These are phyloP conservation scores for Ophion slaviceki DNA, from an alignment of 2,888 invertebrate genomes.

Conservation along the genomic window DNA sequence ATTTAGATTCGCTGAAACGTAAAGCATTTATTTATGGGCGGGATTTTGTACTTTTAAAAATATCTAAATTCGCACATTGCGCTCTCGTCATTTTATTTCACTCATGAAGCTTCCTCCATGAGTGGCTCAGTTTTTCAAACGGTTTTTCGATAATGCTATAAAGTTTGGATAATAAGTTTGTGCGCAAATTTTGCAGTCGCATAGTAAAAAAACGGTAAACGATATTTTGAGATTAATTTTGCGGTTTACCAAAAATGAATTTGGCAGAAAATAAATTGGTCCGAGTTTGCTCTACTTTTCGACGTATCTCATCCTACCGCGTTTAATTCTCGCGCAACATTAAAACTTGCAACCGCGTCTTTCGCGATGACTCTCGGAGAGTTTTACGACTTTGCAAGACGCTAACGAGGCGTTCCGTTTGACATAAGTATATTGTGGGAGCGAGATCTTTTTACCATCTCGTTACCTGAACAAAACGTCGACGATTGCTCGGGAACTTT, in stretches of 20 bases:
- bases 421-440: conserved; percentile 35
- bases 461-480: conserved; percentile 36
- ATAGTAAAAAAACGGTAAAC: background rate
- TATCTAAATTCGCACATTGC: background rate
- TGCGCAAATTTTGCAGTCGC: background rate
- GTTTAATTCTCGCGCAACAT: too few relatives aligned
- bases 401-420: background rate
- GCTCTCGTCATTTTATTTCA: background rate
- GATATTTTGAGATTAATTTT: background rate
- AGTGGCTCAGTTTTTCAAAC: background rate
- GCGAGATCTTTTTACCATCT: conserved; percentile 30
- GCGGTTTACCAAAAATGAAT: background rate
- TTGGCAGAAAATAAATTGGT: too few relatives aligned
- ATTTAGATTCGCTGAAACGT: background rate
- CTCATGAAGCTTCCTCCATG: background rate
- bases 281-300: too few relatives aligned
- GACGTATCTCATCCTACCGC: too few relatives aligned
- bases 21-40: background rate
- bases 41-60: background rate
- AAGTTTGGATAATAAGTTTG: background rate
- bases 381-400: background rate
- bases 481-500: conserved; percentile 38
- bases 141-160: background rate
- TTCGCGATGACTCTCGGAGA: background rate
- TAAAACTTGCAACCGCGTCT: too few relatives aligned